Evolutionary conservation across 2,113 vertebrate species (phyloP).

Genomic region (Elachura formosa): DNA sequence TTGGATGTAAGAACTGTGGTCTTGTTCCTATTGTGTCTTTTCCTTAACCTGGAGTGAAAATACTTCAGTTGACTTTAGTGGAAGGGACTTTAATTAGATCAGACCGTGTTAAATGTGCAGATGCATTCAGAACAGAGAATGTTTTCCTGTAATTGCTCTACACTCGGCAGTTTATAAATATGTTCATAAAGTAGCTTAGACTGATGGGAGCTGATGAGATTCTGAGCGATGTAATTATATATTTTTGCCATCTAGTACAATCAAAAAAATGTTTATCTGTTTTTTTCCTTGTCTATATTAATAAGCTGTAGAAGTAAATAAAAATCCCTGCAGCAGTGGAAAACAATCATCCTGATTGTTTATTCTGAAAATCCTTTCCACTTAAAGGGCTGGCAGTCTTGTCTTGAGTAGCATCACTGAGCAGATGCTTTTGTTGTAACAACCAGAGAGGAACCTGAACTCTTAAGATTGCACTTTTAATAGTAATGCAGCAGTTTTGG

Average conservation of each 20-base stretch:
- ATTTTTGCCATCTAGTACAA: conserved; percentile 25
- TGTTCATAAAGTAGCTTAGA: conserved; percentile 35
- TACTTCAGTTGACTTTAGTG: not conserved
- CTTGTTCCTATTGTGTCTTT: not conserved
- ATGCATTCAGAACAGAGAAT: conserved; percentile 23
- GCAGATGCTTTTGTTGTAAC: conserved; percentile 42
- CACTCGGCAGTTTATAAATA: conserved; percentile 11
- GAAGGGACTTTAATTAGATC: conserved; percentile 32
- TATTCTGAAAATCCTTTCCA: conserved; percentile 16
- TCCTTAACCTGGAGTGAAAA: conserved; percentile 1
- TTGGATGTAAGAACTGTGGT: not conserved
- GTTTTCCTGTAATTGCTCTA: not conserved
- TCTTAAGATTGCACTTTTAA: conserved; percentile 20
- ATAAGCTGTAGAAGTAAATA: conserved; percentile 55
- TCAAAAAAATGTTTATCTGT: conserved; percentile 6
- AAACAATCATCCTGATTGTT: conserved; percentile 36
- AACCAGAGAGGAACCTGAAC: conserved; percentile 1
- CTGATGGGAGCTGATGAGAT: conserved; percentile 31
- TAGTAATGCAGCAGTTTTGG: not conserved
- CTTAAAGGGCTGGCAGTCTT: conserved; percentile 27
- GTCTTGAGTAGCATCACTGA: not conserved
- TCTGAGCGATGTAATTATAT: conserved; percentile 32
- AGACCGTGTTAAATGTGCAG: conserved; percentile 6
- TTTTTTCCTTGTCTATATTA: conserved; percentile 34
- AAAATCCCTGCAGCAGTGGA: conserved; percentile 29